A percentile compares a stretch with the other conserved stretches of the same genome.
Evolutionary conservation across 2,113 vertebrate species (phyloP).

Genomic region (Rhinopomastus cyanomelas): DNA sequence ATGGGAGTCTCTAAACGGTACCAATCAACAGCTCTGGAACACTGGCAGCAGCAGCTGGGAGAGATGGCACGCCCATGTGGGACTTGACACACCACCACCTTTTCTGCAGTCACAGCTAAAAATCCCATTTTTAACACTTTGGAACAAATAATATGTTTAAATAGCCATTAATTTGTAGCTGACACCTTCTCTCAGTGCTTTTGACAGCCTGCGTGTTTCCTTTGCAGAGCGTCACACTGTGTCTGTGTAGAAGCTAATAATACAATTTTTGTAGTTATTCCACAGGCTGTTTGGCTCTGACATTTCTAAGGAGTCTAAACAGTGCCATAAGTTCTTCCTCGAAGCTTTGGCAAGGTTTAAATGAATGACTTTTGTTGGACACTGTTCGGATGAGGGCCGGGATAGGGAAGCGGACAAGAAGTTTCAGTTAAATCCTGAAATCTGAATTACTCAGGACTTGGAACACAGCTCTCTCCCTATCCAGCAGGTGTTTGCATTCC

Average conservation of each 20-base stretch:
- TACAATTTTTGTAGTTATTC: constrained; percentile 23
- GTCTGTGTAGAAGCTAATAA: constrained; percentile 55
- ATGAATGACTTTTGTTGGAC: neutral
- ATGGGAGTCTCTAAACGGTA: neutral
- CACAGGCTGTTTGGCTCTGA: constrained; percentile 26
- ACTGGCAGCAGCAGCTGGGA: constrained; percentile 13
- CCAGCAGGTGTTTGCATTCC: neutral
- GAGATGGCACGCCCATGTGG: neutral
- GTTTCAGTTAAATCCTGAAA: neutral
- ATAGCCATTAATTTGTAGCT: constrained; percentile 47
- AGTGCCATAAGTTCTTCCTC: constrained; percentile 4
- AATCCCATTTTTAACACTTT: constrained; percentile 48
- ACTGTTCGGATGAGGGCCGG: neutral
- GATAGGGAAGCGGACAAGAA: neutral
- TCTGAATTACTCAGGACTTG: neutral
- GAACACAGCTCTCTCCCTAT: neutral
- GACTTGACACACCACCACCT: constrained; percentile 14
- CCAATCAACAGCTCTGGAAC: constrained; percentile 5
- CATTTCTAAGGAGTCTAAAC: constrained; percentile 11
- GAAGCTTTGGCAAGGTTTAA: constrained; percentile 15
- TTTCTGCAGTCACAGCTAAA: neutral
- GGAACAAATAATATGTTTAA: constrained; percentile 48
- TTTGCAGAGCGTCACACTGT: constrained; percentile 30
- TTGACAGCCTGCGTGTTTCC: constrained; percentile 9
- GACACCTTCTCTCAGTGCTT: constrained; percentile 23